phyloP scores from a whole-genome alignment of 2,888 invertebrate species.

The Ecliptopera silaceata region DNA sequence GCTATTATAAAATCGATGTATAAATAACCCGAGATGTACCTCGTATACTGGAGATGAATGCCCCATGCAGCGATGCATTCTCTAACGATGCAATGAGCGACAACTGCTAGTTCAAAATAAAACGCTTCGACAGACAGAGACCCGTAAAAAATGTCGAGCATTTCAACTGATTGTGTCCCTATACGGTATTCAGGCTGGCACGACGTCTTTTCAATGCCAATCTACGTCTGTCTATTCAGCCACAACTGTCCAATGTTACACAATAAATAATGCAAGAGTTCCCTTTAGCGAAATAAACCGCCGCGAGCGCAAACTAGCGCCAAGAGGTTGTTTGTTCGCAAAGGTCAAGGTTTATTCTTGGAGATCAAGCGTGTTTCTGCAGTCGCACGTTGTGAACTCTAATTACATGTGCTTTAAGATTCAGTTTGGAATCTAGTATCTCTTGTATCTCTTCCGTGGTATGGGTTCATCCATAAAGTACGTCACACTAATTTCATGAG shows the following conservation, averaged over 20 bases:
- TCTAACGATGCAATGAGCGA: slow-evolving; percentile 12
- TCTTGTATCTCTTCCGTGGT: not conserved
- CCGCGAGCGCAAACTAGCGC: slow-evolving; percentile 5
- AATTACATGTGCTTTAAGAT: not conserved
- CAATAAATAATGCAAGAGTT: slow-evolving; percentile 27
- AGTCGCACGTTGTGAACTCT: not conserved
- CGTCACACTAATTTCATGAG: too few species aligned
- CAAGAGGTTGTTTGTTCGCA: slow-evolving; percentile 13
- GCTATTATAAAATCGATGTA: slow-evolving; percentile 3
- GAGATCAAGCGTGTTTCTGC: slow-evolving; percentile 2
- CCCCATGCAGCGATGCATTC: slow-evolving; percentile 7
- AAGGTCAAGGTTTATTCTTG: slow-evolving; percentile 21
- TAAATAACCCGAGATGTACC: not conserved
- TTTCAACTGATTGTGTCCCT: slow-evolving; percentile 23
- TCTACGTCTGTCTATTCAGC: slow-evolving; percentile 23
- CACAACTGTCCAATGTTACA: slow-evolving; percentile 18
- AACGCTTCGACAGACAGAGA: slow-evolving; percentile 7
- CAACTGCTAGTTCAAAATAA: slow-evolving; percentile 13
- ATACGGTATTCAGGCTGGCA: slow-evolving; percentile 12
- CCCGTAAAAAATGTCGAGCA: slow-evolving; percentile 10
- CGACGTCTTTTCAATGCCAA: slow-evolving; percentile 26
- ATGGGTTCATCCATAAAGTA: too few species aligned
- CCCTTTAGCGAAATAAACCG: slow-evolving; percentile 21
- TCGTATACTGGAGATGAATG: not conserved
- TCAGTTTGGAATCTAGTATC: not conserved